Conservation (phyloP, 2,888 invertebrate genomes). For the Charanyca ferruginea region DNA sequence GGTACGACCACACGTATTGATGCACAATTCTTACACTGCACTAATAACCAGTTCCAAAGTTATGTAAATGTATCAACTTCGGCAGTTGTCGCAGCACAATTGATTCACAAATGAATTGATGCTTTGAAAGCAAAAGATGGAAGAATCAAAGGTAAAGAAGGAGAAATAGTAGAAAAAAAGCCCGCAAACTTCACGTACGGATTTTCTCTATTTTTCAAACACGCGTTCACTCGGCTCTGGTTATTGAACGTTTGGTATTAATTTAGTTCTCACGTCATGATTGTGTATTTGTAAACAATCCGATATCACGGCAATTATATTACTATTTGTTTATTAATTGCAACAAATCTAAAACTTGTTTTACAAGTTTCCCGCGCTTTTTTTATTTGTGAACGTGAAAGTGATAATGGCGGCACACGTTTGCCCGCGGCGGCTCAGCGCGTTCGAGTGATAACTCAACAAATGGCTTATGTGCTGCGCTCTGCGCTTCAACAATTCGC, state of each 20-base stretch:
- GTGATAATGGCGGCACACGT: constrained; percentile 81
- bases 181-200: constrained; percentile 58
- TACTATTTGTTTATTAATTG: constrained; percentile 63
- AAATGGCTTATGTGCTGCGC: constrained; percentile 48
- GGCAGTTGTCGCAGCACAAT: constrained; percentile 51
- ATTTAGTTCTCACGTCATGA: constrained; percentile 80
- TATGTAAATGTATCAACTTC: constrained; percentile 43
- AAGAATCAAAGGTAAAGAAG: constrained; percentile 72
- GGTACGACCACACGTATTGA: constrained; percentile 61
- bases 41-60: constrained; percentile 58
- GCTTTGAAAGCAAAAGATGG: constrained; percentile 52
- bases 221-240: constrained; percentile 54
- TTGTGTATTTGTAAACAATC: constrained; percentile 76
- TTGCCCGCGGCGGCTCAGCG: constrained; percentile 78
- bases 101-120: constrained; percentile 53
- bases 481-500: constrained; percentile 42
- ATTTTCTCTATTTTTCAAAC: constrained; percentile 59
- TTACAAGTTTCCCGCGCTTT: constrained; percentile 78
- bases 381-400: constrained; percentile 82
- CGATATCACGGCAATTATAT: constrained; percentile 66
- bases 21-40: constrained; percentile 69
- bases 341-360: constrained; percentile 76
- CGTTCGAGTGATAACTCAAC: constrained; percentile 76
- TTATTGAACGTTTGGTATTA: constrained; percentile 59
- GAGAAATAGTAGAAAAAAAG: constrained; percentile 72